phyloP scores from a whole-genome alignment of 2,113 vertebrate genomes.

The Pluvianellus socialis region DNA sequence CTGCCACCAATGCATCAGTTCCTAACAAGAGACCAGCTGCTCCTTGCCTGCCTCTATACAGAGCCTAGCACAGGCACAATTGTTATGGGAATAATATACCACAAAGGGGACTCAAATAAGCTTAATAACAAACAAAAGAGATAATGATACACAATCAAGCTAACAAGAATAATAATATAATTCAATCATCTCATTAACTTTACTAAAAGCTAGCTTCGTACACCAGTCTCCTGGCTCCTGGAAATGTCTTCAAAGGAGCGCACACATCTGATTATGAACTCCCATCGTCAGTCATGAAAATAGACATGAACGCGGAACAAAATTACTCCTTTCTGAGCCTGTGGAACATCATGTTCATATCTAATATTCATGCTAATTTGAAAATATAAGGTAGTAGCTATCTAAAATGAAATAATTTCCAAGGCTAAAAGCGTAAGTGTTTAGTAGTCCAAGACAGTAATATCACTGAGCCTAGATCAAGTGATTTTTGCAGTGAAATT shows the following conservation, averaged over 20 bases:
- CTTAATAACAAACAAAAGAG: slow-evolving; percentile 40
- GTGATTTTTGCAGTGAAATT: background rate
- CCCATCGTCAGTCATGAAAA: slow-evolving; percentile 2
- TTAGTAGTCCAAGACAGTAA: background rate
- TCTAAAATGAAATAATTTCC: background rate
- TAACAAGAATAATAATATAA: slow-evolving; percentile 48
- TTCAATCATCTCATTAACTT: slow-evolving; percentile 64
- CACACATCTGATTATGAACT: slow-evolving; percentile 34
- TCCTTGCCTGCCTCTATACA: background rate
- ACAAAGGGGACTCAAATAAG: slow-evolving; percentile 32
- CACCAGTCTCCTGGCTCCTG: slow-evolving; percentile 25
- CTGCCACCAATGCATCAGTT: background rate
- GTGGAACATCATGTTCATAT: background rate
- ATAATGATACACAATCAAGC: slow-evolving; percentile 53
- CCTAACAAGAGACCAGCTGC: background rate
- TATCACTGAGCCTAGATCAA: background rate
- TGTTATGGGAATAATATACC: background rate
- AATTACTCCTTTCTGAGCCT: slow-evolving; percentile 20
- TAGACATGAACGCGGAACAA: background rate
- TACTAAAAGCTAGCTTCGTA: slow-evolving; percentile 26
- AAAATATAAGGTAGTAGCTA: background rate
- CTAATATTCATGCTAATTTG: background rate
- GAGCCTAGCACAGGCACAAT: background rate
- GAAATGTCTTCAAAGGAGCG: slow-evolving; percentile 28
- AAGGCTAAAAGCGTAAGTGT: background rate